Base-by-base conservation (phyloP, 2,113 vertebrate genomes). In the Petromus typicus region DNA sequence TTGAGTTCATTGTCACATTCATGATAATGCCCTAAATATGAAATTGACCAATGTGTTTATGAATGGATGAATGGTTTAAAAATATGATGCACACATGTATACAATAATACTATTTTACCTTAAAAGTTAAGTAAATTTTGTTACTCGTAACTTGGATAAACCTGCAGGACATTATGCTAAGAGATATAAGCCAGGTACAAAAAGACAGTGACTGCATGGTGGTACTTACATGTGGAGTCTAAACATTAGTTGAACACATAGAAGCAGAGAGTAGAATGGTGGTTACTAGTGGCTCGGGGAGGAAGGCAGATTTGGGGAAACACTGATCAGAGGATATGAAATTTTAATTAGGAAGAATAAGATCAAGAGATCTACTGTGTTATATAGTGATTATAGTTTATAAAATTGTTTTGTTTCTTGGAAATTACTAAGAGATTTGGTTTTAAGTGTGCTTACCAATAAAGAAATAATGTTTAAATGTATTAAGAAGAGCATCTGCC, bases 231-330 rank as follows among this genome's bases (percentile, higher is more conserved):
- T 2, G 1, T 32, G 25, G 30, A 23, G 40, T 79, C 13, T n/a
- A 34, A 69, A 30, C n/a, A 40, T 18, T 14, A 75, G 2, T 51
- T 45, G 51, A 20, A n/a, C n/a, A 84, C 7, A 6, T 16, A 25
- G 51, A 67, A 67, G 40, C 40, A 75, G 25, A 63, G n/a, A 59
- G 7, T 20, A 40, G 34, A 76, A 5, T 40, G 37, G 32, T 27
- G 17, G 9, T 54, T 10, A 22, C 17, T 1, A 48, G 17, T 25
- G 0, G 2, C 34, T 43, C 40, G 6, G 20, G 32, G 3, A 45
- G 23, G 40, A 30, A 66, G 16, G 27, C 3, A 23, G 17, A 2
- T 61, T 56, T n/a, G 22, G 61, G 7, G n/a, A 51, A 12, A 18
- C 69, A 17, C 14, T 76, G n/a, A 12, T 43, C 12, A 54, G 71